Conservation (phyloP, 2,113 vertebrate genomes). For the Ictalurus punctatus region DNA sequence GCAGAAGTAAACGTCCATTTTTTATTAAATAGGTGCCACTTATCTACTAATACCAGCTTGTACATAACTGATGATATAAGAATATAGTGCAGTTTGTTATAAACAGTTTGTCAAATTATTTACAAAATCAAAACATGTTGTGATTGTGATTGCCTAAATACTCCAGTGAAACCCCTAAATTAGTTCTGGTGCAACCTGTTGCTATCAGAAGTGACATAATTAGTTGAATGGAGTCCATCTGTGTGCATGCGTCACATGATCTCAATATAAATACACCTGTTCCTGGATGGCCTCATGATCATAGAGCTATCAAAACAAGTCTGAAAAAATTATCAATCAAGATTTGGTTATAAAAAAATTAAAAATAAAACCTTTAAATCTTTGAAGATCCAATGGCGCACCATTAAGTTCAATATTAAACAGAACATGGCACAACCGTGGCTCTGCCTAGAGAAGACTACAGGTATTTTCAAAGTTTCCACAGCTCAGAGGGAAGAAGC, state of each 20-base stretch:
- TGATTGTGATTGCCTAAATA: not conserved
- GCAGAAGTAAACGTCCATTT: not conserved
- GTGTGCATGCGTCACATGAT: not conserved
- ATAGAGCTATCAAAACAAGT: not conserved
- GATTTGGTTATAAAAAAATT: not conserved
- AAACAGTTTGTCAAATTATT: no score
- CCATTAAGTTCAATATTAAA: not conserved
- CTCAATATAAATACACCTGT: not conserved
- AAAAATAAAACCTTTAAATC: not conserved
- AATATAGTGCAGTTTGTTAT: no score
- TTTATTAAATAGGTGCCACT: not conserved
- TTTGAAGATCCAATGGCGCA: not conserved
- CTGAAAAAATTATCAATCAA: not conserved
- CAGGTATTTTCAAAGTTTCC: not conserved
- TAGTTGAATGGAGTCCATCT: not conserved
- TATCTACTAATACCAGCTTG: not conserved
- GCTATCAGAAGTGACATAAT: not conserved
- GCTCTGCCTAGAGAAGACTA: not conserved
- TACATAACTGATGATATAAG: not conserved
- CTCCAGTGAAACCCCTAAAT: not conserved
- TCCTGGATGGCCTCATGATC: not conserved
- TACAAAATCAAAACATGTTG: no score
- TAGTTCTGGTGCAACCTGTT: not conserved
- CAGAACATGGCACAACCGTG: not conserved
- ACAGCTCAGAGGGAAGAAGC: not conserved